These are phyloP conservation scores for Cnemophilus loriae DNA, from an alignment of 2,113 vertebrate genomes.

Conservation along the genomic window DNA sequence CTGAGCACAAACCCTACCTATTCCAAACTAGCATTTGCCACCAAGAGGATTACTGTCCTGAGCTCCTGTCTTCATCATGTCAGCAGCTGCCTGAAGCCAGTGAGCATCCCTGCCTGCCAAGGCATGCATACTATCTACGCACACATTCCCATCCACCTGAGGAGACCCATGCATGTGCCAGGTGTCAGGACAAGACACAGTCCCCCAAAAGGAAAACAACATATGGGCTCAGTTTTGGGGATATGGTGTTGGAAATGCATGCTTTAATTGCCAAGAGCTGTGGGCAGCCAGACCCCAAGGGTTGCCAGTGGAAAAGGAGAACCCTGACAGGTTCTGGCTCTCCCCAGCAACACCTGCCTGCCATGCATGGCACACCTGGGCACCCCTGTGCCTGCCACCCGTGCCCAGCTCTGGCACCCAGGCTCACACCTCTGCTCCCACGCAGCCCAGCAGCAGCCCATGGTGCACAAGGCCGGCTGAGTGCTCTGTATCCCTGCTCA, in stretches of 20 bases:
- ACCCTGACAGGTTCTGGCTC: neutral
- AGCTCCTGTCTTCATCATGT: neutral
- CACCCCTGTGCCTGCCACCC: neutral
- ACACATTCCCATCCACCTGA: fast-evolving
- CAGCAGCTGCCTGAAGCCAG: neutral
- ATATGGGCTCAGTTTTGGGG: neutral
- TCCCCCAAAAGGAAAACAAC: fast-evolving
- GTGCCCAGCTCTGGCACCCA: neutral
- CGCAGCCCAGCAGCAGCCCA: neutral
- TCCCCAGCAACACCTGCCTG: neutral
- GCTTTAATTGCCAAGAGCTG: fast-evolving
- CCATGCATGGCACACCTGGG: fast-evolving
- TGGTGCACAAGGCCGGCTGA: neutral
- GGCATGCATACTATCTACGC: fast-evolving
- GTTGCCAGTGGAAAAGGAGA: neutral
- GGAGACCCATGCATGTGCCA: neutral
- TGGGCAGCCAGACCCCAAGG: neutral
- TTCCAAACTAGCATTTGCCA: neutral
- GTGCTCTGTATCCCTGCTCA: fast-evolving
- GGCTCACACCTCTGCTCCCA: neutral
- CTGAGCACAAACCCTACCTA: neutral
- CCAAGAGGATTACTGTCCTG: neutral
- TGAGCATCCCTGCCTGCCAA: fast-evolving
- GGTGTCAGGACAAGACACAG: fast-evolving
- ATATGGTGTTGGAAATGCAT: neutral